phyloP scores from a whole-genome alignment of 2,888 invertebrate genomes.

The Tenthredo mesomela region DNA sequence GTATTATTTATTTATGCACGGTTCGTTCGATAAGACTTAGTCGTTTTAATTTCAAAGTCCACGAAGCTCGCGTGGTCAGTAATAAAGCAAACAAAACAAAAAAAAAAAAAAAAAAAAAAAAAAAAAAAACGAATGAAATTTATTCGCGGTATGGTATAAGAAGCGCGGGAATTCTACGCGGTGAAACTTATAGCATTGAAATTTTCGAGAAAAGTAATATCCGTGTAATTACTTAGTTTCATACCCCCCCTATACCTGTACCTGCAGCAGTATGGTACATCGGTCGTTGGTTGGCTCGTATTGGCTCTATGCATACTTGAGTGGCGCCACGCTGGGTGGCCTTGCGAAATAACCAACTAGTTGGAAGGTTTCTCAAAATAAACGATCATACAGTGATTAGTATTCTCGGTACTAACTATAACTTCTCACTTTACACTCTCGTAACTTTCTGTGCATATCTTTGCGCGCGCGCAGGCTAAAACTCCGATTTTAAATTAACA shows the following conservation, averaged over 20 bases:
- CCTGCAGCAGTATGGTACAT: not conserved
- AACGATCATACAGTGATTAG: constrained; percentile 25
- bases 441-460: not conserved
- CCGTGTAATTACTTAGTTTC: constrained; percentile 43
- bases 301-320: constrained; percentile 42
- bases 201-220: constrained; percentile 40
- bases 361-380: constrained; percentile 28
- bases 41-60: constrained; percentile 15
- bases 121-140: not conserved
- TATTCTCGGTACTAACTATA: constrained; percentile 41
- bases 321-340: constrained; percentile 50
- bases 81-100: not conserved
- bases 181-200: not conserved
- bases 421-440: constrained; percentile 26
- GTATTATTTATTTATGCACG: too few species aligned
- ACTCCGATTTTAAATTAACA: not conserved
- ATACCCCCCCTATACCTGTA: not conserved
- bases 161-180: not conserved
- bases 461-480: not conserved
- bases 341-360: constrained; percentile 42
- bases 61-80: constrained; percentile 2
- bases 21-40: not conserved
- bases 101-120: not conserved
- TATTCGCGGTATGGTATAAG: constrained; percentile 3
- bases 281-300: not conserved